phyloP scores from a whole-genome alignment of 2,797 vertebrate genomes.

The Microhierax caerulescens region DNA sequence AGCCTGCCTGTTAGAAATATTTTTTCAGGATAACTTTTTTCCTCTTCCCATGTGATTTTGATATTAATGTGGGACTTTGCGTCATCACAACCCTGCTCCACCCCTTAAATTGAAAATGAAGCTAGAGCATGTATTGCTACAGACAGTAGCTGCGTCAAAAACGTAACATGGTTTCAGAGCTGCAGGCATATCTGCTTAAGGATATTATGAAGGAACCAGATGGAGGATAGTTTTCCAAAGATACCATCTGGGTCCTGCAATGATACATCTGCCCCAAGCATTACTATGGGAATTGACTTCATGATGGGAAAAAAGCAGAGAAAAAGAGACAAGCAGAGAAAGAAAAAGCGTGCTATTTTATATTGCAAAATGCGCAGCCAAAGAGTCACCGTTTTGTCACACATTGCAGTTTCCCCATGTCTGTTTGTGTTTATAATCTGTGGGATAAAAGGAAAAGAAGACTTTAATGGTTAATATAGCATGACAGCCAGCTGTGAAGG shows the following conservation, averaged over 20 bases:
- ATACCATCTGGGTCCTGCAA: constrained; percentile 36
- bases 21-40: neutral
- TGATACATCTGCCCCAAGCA: constrained; percentile 3
- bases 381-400: neutral
- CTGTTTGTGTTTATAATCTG: neutral
- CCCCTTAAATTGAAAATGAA: neutral
- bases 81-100: neutral
- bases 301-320: neutral
- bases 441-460: neutral
- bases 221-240: constrained; percentile 18
- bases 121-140: neutral
- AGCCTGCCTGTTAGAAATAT: neutral
- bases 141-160: neutral
- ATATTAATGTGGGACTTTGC: neutral
- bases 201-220: constrained; percentile 27
- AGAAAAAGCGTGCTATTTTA: neutral
- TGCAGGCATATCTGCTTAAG: neutral
- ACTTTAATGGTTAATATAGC: neutral
- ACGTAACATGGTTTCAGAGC: neutral
- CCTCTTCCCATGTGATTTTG: neutral
- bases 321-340: neutral
- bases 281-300: neutral
- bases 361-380: neutral
- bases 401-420: neutral
- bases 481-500: neutral